phyloP scores from a whole-genome alignment of 2,113 vertebrate species.

The Dissostichus mawsoni region DNA sequence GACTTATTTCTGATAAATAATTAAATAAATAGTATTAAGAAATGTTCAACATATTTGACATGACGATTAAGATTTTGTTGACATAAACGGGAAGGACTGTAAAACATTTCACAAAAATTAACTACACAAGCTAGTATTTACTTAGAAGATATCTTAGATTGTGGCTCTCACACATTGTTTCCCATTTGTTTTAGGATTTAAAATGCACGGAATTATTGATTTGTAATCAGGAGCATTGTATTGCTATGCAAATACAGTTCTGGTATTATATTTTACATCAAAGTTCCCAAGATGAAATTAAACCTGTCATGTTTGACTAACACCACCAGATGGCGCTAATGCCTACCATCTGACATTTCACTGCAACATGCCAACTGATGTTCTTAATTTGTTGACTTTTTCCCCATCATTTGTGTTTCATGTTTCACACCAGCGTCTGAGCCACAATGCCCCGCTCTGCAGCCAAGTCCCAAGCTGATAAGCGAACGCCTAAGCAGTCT shows the following conservation, averaged over 20 bases:
- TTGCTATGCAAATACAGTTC: not conserved
- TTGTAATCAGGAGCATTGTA: not conserved
- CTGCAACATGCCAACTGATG: not conserved
- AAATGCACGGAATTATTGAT: not conserved
- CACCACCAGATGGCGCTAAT: slow-evolving; percentile 22
- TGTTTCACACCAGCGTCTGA: slow-evolving; percentile 29
- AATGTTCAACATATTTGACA: not conserved
- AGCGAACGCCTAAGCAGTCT: slow-evolving; percentile 8
- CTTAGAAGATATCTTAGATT: not conserved
- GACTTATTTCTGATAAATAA: not conserved
- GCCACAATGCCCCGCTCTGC: slow-evolving; percentile 71
- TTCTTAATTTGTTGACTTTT: not conserved
- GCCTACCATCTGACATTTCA: not conserved
- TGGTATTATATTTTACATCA: not conserved
- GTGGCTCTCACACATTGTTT: not conserved
- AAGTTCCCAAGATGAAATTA: not conserved
- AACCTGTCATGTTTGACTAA: not conserved
- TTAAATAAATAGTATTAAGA: not conserved
- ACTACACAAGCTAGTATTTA: not conserved
- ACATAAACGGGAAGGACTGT: not conserved
- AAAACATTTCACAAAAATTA: not conserved
- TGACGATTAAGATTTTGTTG: not conserved
- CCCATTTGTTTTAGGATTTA: not conserved
- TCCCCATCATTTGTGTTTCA: not conserved
- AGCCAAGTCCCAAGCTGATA: slow-evolving; percentile 76